Base-by-base conservation (phyloP, 2,113 vertebrate species). In the Pomatorhinus ruficollis region DNA sequence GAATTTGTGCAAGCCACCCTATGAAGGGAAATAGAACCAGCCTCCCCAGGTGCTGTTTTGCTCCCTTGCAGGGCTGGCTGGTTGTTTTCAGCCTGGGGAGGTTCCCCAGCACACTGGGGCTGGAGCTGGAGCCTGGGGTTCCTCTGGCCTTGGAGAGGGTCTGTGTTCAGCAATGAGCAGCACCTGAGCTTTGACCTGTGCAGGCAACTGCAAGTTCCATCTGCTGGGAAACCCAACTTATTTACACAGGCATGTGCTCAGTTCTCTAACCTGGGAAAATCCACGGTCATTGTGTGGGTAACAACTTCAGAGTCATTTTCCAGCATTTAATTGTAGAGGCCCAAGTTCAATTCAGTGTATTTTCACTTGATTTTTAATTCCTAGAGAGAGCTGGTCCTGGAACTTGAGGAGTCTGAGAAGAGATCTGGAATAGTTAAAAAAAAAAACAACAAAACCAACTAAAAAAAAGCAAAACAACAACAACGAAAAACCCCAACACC, bases 161-260 rank as follows among this genome's bases (percentile, higher is more conserved):
- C 22, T 0, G 1, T 33, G 25, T 20, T 49, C 3, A 52, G 70
- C 69, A 77, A 3, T 0, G 1, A 35, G 24, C 25, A 12, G 1
- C 27, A 20, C 21, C 54, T 10, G 40, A 39, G 39, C 23, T 33
- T 33, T 65, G 68, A 21, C 12, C 47, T 45, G 28, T 66, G 20
- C 11, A 6, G 40, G 18, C 27, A 72, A 24, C 25, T 12, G 50
- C 44, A 35, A 2, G 30, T 63, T 78, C 64, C 23, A 19, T 37
- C n/a, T 60, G 7, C 25, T 53, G 40, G 64, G 30, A 60, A n/a
- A 18, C 12, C 52, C 8, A 10, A 6, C 31, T 21, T 57, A 6
- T 50, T 49, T 79, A 18, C 15, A 20, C 15, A 37, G 42, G 14
- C 24, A 44, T 15, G 3, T 3, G 1, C 33, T 71, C 13, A 3